Evolutionary conservation across 2,888 invertebrate species (phyloP).

Genomic region (Chydorus sphaericus): DNA sequence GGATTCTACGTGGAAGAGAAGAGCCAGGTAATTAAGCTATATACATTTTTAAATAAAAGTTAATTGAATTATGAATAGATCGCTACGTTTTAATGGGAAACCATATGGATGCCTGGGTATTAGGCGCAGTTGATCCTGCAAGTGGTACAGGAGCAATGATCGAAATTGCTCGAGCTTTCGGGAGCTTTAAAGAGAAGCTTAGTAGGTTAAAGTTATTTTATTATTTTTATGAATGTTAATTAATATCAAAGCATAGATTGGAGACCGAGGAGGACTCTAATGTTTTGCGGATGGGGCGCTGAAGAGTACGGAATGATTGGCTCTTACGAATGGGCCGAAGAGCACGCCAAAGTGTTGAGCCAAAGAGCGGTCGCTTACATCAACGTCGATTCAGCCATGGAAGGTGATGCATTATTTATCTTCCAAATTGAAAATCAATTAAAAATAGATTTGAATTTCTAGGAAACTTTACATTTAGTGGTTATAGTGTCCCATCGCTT

Average conservation of each 20-base stretch:
- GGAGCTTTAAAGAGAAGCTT: slow-evolving; percentile 18
- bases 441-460: neutral
- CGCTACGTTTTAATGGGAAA: slow-evolving; percentile 36
- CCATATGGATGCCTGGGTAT: slow-evolving; percentile 38
- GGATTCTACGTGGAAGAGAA: slow-evolving; percentile 25
- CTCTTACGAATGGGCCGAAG: slow-evolving; percentile 30
- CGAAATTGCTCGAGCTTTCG: slow-evolving; percentile 31
- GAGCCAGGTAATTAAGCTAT: slow-evolving; percentile 20
- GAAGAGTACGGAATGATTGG: slow-evolving; percentile 19
- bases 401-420: neutral
- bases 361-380: slow-evolving; percentile 22
- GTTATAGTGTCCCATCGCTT: slow-evolving; percentile 24
- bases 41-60: neutral
- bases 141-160: slow-evolving; percentile 35
- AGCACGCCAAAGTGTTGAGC: slow-evolving; percentile 9
- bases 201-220: neutral
- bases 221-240: neutral
- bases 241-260: slow-evolving; percentile 25
- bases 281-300: slow-evolving; percentile 15
- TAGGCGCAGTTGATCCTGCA: slow-evolving; percentile 34
- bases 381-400: slow-evolving; percentile 21
- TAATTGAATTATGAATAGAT: slow-evolving; percentile 23
- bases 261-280: slow-evolving; percentile 30
- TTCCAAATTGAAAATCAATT: neutral
- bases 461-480: slow-evolving; percentile 14